A percentile compares a stretch with the other conserved stretches of the same genome.
Evolutionary conservation across 1,140 invertebrate species (phyloP).

Genomic region (Linepithema humile): DNA sequence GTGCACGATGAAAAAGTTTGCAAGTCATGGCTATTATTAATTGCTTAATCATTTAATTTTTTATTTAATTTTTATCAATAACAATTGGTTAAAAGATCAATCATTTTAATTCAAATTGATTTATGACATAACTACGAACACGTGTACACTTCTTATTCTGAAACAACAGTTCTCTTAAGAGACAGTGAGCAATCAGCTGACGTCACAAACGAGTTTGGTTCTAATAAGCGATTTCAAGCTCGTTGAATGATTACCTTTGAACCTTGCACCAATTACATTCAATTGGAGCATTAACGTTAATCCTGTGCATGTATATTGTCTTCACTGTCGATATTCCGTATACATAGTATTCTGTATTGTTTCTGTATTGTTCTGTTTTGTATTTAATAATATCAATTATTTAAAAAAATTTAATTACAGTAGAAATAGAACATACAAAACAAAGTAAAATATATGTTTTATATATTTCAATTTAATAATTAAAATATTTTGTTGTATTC

Average conservation of each 20-base stretch:
- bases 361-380: background rate
- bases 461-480: background rate
- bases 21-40: background rate
- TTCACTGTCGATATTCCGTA: background rate
- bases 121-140: background rate
- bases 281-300: slow-evolving; percentile 20
- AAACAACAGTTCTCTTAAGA: slow-evolving; percentile 31
- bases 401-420: background rate
- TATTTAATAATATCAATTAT: background rate
- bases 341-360: background rate
- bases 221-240: slow-evolving; percentile 26
- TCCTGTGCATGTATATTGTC: background rate
- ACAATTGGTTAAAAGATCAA: slow-evolving; percentile 2
- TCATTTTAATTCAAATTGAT: background rate
- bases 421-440: background rate
- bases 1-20: background rate
- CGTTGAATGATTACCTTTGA: slow-evolving; percentile 36
- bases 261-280: slow-evolving; percentile 40
- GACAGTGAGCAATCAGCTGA: slow-evolving; percentile 26
- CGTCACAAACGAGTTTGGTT: slow-evolving; percentile 25
- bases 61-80: background rate
- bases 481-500: too few relatives aligned
- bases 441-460: background rate
- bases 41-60: background rate
- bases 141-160: background rate